Evolutionary conservation across 2,888 invertebrate genomes (phyloP).

Genomic region (Auanema freiburgensis): DNA sequence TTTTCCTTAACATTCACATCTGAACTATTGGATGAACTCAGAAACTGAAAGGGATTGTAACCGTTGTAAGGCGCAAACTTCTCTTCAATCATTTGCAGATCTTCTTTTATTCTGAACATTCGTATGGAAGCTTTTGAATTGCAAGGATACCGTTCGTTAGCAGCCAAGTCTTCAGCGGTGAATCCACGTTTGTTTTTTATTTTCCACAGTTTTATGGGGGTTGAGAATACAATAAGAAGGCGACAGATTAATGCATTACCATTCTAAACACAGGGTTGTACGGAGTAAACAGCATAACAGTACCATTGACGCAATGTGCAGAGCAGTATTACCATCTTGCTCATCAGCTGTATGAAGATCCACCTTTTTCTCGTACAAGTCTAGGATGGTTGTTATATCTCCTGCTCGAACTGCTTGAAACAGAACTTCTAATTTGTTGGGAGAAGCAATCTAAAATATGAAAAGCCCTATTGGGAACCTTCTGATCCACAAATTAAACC

Average conservation of each 20-base stretch:
- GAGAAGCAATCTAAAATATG: too few species aligned
- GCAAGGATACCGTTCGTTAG: conserved; percentile 16
- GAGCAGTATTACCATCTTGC: conserved; percentile 33
- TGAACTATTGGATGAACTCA: not conserved
- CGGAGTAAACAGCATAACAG: not conserved
- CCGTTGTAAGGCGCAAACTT: too few species aligned
- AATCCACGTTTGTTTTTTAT: conserved; percentile 29
- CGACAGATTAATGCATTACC: conserved; percentile 26
- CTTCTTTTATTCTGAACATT: not conserved
- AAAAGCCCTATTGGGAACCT: too few species aligned
- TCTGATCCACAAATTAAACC: too few species aligned
- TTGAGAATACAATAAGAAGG: conserved; percentile 33
- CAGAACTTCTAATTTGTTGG: conserved; percentile 20
- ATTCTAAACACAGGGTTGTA: conserved; percentile 18
- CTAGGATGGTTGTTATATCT: conserved; percentile 22
- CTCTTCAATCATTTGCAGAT: too few species aligned
- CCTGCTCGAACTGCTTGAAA: conserved; percentile 33
- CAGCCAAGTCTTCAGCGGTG: conserved; percentile 24
- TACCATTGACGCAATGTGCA: conserved; percentile 35
- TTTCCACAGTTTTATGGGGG: conserved; percentile 34
- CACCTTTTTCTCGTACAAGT: conserved; percentile 11
- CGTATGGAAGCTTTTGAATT: not conserved
- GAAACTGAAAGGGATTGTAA: too few species aligned
- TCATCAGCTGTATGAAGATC: conserved; percentile 30
- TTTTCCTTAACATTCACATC: not conserved